Evolutionary conservation across 2,113 vertebrate genomes (phyloP), one percentile per base, ranked within the genome.

Genomic region (Tachysurus fulvidraco): DNA sequence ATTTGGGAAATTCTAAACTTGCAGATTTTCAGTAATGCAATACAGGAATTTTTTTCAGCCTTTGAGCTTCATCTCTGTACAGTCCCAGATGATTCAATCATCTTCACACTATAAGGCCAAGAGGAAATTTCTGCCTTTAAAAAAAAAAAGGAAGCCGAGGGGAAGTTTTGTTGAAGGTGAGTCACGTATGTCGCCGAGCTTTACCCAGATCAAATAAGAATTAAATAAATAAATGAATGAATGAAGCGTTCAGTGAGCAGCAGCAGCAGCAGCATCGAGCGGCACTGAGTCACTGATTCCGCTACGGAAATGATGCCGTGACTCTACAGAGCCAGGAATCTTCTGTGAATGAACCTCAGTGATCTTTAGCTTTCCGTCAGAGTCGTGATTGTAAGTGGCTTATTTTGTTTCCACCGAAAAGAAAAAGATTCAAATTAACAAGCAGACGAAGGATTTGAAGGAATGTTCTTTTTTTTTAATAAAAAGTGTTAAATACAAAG

Each of bases 81-180:
- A 41, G n/a, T 13, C 50, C 17, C 21, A 23, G 19, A 54, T 71
- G 83, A 84, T 44, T 74, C 67, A 60, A 10, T 25, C 19, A 17
- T 54, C 25, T 78, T 78, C 74, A 78, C 74, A 25, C n/a, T 64
- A 4, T 59, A 21, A 4, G 41, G 19, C 19, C 44, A 76, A 28
- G n/a, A 83, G 86, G 80, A 87, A 83, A 36, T 73, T 30, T 76
- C 3, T 30, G 36, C 11, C 9, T 10, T 74, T 44, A 14, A 13
- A 50, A 36, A 5, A 5, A 69, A 1, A 74, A 50, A 4, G 6
- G 44, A 82, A 30, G 9, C 44, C n/a, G 2, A 41, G 85, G 85
- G 85, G 85, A 87, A 87, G n/a, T 87, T 76, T 16, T 41, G 69
- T 10, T 54, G 1, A 52, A 46, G 57, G 62, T 90, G 84, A 88